phyloP scores from a whole-genome alignment of 2,888 invertebrate species.

The Hanleya hanleyi region DNA sequence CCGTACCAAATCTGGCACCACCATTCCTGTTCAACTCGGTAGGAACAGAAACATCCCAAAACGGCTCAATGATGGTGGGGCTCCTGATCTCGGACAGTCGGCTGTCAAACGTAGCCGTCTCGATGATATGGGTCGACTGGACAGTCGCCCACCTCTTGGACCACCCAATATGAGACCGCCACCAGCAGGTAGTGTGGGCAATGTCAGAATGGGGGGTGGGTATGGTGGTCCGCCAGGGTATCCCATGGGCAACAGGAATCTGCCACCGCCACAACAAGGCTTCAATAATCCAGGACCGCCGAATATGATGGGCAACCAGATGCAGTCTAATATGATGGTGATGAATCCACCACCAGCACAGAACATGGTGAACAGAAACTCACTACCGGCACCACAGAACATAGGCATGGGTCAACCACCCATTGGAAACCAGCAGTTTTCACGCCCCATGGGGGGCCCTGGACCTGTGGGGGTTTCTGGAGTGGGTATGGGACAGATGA shows the following conservation, averaged over 20 bases:
- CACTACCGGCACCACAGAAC: not conserved
- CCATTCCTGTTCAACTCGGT: slow-evolving; percentile 1
- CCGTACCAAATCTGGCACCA: not conserved
- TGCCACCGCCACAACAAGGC: not conserved
- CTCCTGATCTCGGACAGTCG: not conserved
- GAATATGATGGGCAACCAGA: not conserved
- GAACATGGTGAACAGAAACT: not conserved
- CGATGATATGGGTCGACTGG: not conserved
- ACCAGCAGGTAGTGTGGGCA: too few species aligned
- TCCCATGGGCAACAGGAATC: not conserved
- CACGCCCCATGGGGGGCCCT: too few species aligned
- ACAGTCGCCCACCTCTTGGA: not conserved
- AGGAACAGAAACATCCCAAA: not conserved
- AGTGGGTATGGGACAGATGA: not conserved
- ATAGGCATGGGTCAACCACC: too few species aligned
- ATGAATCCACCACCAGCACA: not conserved
- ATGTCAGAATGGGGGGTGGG: too few species aligned
- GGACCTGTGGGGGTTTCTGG: not conserved
- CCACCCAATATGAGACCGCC: not conserved
- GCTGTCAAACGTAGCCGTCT: not conserved
- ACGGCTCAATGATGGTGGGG: not conserved
- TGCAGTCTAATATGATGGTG: not conserved
- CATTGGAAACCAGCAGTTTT: too few species aligned
- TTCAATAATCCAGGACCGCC: too few species aligned
- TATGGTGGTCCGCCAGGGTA: not conserved